These are phyloP conservation scores for Clistopyga incitator DNA, from an alignment of 2,888 invertebrate genomes.

Conservation along the genomic window DNA sequence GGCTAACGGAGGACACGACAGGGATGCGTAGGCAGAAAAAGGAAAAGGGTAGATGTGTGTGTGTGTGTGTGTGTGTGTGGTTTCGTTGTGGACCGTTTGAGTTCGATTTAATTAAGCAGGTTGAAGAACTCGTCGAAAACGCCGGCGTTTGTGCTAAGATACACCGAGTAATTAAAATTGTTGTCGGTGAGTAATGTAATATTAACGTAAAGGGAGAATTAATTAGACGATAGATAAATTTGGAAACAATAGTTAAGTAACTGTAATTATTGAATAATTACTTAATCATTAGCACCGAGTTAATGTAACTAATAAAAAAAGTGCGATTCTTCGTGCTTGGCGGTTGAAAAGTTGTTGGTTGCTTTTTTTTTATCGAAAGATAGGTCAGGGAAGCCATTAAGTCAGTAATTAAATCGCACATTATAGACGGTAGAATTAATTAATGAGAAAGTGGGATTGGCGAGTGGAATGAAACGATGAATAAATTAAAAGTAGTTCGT, in stretches of 20 bases:
- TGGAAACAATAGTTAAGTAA: too few species aligned
- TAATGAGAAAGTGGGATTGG: neutral
- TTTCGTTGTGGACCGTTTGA: too few species aligned
- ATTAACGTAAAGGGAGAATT: too few species aligned
- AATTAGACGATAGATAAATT: too few species aligned
- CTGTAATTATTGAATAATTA: too few species aligned
- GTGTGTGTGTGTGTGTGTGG: neutral
- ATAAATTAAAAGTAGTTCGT: constrained; percentile 27
- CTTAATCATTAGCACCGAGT: too few species aligned
- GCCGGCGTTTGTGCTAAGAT: constrained; percentile 24
- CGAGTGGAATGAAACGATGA: neutral
- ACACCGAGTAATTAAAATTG: neutral
- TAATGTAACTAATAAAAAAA: too few species aligned
- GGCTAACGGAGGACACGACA: constrained; percentile 57
- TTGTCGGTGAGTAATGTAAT: too few species aligned
- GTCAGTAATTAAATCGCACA: neutral
- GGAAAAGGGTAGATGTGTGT: constrained; percentile 73
- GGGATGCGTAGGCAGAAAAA: constrained; percentile 79
- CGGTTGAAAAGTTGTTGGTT: neutral
- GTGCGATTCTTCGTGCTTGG: neutral
- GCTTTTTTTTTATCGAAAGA: neutral
- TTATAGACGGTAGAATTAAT: neutral
- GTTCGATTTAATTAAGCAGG: constrained; percentile 67
- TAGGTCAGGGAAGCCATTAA: neutral
- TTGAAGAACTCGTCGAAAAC: constrained; percentile 68